Evolutionary conservation across 2,113 vertebrate genomes (phyloP), one percentile per base, ranked within the genome.

Genomic region (Pterocles gutturalis): DNA sequence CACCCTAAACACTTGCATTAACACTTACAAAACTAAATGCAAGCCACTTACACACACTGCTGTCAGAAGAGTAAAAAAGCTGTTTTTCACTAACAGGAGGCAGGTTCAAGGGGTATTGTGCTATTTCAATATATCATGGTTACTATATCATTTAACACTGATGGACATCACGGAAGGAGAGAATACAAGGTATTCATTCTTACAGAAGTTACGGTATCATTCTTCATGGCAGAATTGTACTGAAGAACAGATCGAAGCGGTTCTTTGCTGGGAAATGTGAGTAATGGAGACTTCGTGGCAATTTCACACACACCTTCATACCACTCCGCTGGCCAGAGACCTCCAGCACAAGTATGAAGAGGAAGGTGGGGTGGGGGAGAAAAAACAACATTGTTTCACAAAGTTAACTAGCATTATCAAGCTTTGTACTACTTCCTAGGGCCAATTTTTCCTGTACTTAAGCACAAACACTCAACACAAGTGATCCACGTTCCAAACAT

Each of bases 291-390:
- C 94, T 99, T 99, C 90, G 99, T 99, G 69, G 99, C 99, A 48
- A 99, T 99, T 96, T 99, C 99, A 97, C 99, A 99, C 46, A 99
- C 99, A 5, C 99, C 99, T 92, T 99, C 99, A 29, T 99, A 99
- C 99, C 99, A 99, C 65, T 99, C 99, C 93, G 99, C 99, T 10
- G 99, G 99, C 99, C 99, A 99, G 76, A 99, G 99, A 76, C 99
- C 99, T 99, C 86, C 3, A 92, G 65, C n/a, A 85, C 18, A 76
- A 87, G 26, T 1, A 57, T 7, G 80, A 71, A 65, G 13, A 64
- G 20, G 34, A 65, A 64, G 9, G 28, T 49, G 10, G 21, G 9
- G 15, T 14, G 10, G 21, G 5, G 10, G 3, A 61, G 11, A 18
- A 19, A 19, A 60, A 81, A 71, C 6, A 38, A 15, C 25, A 26